These are phyloP conservation scores for Hiodon tergisus DNA, from an alignment of 2,113 vertebrate species.

Conservation along the genomic window DNA sequence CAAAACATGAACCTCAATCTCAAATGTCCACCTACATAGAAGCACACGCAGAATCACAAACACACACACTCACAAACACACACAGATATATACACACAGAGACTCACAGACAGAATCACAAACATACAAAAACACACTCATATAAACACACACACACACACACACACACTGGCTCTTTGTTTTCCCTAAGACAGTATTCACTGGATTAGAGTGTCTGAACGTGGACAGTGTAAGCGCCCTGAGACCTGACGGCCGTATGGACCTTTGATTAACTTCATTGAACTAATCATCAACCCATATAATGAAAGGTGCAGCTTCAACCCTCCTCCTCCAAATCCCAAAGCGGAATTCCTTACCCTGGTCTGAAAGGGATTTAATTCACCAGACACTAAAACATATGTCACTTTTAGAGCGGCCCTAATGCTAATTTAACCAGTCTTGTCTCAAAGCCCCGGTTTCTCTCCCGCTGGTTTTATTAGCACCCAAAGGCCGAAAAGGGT, in stretches of 20 bases:
- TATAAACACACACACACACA: constrained; percentile 3
- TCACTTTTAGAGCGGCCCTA: constrained; percentile 52
- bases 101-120: neutral
- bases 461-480: constrained; percentile 53
- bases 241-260: neutral
- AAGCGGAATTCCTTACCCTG: constrained; percentile 53
- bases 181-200: neutral
- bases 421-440: constrained; percentile 49
- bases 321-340: constrained; percentile 42
- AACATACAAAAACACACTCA: constrained; percentile 4
- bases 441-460: constrained; percentile 18
- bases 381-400: constrained; percentile 73
- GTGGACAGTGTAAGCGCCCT: neutral
- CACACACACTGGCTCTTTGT: constrained; percentile 6
- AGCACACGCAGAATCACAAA: neutral
- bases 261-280: constrained; percentile 48
- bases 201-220: constrained; percentile 4
- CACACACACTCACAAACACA: constrained; percentile 10
- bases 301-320: constrained; percentile 39
- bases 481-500: constrained; percentile 49
- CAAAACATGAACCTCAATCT: neutral
- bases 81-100: neutral
- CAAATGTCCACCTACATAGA: neutral
- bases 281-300: constrained; percentile 44
- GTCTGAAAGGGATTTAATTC: constrained; percentile 59